A percentile compares a stretch with the other conserved stretches of the same genome.
Evolutionary conservation across 2,113 vertebrate genomes (phyloP).

Genomic region (Phalacrocorax pelagicus): DNA sequence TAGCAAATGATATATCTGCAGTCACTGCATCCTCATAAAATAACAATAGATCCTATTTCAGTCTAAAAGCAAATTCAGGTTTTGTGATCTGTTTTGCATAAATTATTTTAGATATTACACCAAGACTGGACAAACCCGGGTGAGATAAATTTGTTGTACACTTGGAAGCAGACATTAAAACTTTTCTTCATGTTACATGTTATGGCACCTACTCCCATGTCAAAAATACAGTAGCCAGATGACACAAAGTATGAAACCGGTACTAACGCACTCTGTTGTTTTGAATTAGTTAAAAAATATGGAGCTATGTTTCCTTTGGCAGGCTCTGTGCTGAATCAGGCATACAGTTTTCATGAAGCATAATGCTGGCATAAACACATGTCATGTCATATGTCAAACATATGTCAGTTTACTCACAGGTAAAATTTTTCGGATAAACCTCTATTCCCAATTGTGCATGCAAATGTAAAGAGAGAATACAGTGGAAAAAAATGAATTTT

Average conservation of each 20-base stretch:
- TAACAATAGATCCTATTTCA: background rate
- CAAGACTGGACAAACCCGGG: background rate
- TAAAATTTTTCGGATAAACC: conserved; percentile 54
- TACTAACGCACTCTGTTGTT: background rate
- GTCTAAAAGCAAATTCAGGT: background rate
- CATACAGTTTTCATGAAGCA: conserved; percentile 44
- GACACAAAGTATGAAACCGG: background rate
- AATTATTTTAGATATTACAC: background rate
- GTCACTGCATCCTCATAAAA: background rate
- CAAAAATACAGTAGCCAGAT: background rate
- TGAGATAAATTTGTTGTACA: background rate
- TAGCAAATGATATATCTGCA: background rate
- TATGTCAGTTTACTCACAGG: conserved; percentile 64
- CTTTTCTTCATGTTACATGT: background rate
- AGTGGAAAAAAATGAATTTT: background rate
- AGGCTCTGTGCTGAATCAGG: conserved; percentile 35
- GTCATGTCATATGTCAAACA: conserved; percentile 59
- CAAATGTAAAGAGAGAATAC: conserved; percentile 10
- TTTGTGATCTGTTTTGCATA: background rate
- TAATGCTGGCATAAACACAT: conserved; percentile 41
- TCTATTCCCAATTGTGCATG: conserved; percentile 42
- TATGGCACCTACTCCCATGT: background rate
- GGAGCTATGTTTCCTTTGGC: conserved; percentile 13
- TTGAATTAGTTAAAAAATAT: conserved; percentile 29
- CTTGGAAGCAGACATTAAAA: background rate